Percentiles rank a stretch among this genome's conserved stretches.
Evolutionary conservation across 2,888 invertebrate genomes (phyloP).

Genomic region (Andrena hattorfiana): DNA sequence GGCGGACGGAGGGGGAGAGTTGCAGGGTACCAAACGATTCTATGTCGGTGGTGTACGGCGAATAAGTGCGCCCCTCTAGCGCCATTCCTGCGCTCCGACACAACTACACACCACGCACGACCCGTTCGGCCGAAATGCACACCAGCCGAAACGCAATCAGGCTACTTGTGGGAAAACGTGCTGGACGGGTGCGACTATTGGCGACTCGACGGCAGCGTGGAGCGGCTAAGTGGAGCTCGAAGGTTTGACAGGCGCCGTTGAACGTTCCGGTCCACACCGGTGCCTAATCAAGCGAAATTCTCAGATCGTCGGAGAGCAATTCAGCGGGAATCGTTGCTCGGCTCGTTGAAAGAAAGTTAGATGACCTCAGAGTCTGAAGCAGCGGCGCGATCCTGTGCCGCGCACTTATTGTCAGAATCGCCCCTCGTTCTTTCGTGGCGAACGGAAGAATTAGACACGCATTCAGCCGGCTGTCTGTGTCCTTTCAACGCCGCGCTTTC

Average conservation of each 20-base stretch:
- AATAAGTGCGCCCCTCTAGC: slow-evolving; percentile 9
- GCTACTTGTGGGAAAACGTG: not conserved
- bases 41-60: not conserved
- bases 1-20: slow-evolving; percentile 18
- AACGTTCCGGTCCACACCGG: too few relatives aligned
- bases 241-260: not conserved
- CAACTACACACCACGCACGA: slow-evolving; percentile 26
- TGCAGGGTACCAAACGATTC: slow-evolving; percentile 36
- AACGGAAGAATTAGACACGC: slow-evolving; percentile 56
- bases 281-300: too few relatives aligned
- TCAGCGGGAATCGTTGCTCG: too few relatives aligned
- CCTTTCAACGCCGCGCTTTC: slow-evolving; percentile 61
- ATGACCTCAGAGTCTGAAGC: not conserved
- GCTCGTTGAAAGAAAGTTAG: not conserved
- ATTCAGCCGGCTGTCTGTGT: slow-evolving; percentile 49
- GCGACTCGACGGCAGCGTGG: not conserved
- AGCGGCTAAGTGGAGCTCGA: not conserved
- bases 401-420: not conserved
- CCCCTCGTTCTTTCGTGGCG: slow-evolving; percentile 24
- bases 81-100: slow-evolving; percentile 43
- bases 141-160: not conserved
- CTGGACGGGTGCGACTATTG: not conserved
- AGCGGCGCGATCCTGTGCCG: not conserved
- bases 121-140: too few relatives aligned
- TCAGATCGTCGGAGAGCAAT: too few relatives aligned